Percentiles rank a stretch among this genome's conserved stretches.
Evolutionary conservation across 2,797 vertebrate species (phyloP).

Genomic region (Tapera naevia): DNA sequence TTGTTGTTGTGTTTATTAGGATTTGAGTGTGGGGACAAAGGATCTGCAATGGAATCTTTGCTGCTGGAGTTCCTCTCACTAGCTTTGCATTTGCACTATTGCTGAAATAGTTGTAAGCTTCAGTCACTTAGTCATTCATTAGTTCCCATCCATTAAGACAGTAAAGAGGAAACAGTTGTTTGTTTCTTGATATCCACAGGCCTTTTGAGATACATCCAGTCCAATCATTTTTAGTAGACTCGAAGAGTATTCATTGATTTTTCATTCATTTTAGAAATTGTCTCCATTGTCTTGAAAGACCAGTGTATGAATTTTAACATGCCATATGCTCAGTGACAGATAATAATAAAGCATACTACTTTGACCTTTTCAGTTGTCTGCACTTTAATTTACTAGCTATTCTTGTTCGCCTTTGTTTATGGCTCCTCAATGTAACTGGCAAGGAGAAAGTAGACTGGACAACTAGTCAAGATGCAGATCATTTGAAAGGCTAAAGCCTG

Average conservation of each 20-base stretch:
- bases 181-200: background rate
- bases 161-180: background rate
- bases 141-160: background rate
- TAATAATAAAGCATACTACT: conserved; percentile 21
- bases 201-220: background rate
- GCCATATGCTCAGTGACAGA: background rate
- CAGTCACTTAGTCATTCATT: background rate
- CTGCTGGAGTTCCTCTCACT: background rate
- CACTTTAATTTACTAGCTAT: conserved; percentile 24
- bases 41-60: background rate
- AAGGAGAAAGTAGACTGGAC: background rate
- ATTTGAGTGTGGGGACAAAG: background rate
- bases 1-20: background rate
- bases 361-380: conserved; percentile 38
- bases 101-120: background rate
- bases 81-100: background rate
- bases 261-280: background rate
- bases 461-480: conserved; percentile 2
- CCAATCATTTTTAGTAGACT: background rate
- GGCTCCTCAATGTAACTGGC: background rate
- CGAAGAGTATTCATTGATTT: background rate
- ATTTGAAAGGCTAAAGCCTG: background rate
- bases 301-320: conserved; percentile 4
- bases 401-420: conserved; percentile 12
- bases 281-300: conserved; percentile 27